Percentiles rank a stretch among this genome's conserved stretches.
Conservation (phyloP, 2,113 vertebrate genomes). For the Peucedramus taeniatus region DNA sequence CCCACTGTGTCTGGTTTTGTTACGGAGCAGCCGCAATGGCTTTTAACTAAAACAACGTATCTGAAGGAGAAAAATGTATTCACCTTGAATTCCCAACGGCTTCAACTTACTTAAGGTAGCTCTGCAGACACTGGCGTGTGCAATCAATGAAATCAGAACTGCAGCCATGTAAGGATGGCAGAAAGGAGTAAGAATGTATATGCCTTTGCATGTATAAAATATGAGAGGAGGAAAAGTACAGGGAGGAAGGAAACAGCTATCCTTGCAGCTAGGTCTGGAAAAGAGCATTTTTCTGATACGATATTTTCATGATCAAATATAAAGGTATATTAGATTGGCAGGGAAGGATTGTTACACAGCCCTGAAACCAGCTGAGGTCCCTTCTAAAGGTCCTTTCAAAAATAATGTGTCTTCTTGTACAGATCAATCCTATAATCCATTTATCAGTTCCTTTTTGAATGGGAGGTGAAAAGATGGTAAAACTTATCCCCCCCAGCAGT, state of each 20-base stretch:
- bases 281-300: neutral
- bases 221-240: neutral
- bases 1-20: constrained; percentile 39
- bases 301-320: neutral
- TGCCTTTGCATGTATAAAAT: neutral
- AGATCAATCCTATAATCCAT: neutral
- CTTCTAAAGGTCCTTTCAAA: neutral
- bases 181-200: neutral
- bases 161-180: neutral
- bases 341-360: neutral
- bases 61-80: constrained; percentile 43
- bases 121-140: neutral
- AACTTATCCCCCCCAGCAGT: neutral
- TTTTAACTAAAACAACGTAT: constrained; percentile 58
- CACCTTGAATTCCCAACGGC: constrained; percentile 36
- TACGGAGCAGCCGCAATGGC: constrained; percentile 29
- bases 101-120: constrained; percentile 16
- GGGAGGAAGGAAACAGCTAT: neutral
- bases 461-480: neutral
- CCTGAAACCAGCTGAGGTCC: neutral
- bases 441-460: neutral
- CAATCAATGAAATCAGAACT: constrained; percentile 34
- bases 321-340: neutral
- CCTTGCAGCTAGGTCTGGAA: neutral
- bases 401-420: neutral